Evolutionary conservation across 1,140 invertebrate species (phyloP), one percentile per base, ranked within the genome.

Genomic region (Stenopsyche tienmushanensis): DNA sequence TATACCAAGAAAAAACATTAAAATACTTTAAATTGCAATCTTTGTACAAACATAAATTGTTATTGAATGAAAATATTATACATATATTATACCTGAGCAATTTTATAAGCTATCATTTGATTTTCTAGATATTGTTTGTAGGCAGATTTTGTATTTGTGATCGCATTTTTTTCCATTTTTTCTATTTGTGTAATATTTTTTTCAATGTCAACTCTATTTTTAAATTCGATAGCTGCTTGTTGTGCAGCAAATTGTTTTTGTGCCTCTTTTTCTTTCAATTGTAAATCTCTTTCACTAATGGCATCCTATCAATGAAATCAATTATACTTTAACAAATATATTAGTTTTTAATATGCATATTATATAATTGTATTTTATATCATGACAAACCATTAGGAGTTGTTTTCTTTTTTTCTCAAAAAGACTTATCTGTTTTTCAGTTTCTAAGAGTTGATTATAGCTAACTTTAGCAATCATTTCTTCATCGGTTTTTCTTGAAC

Each of bases 71-170:
- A n/a, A 7, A 34, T 10, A 15, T 29, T 5, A 39, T 39, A n/a
- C 1, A 10, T 18, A 2, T 8, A 42, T 24, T 20, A 49, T 44
- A 65, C 67, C 44, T 69, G 65, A 10, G 41, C 55, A 25, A 62
- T 55, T 45, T 57, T 55, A 15, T 13, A 3, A 0, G 53, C 15
- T 21, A 52, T 42, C 25, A 69, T 69, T 62, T 69, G 67, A n/a
- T 65, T 53, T 23, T 65, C 50, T 17, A 69, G 25, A 34, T 65
- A 64, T 24, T 65, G 49, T 69, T 63, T 69, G 45, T 69, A 69
- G 1, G 63, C 59, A 20, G 26, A 53, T 26, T 69, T 69, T 2
- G 64, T 60, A 13, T 50, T 20, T 2, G 34, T 17, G 10, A 49
- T 54, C 18, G 34, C 41, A 13, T 65, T 23, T 41, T 63, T 69